phyloP scores from a whole-genome alignment of 2,797 vertebrate species.

The Tinamus major region DNA sequence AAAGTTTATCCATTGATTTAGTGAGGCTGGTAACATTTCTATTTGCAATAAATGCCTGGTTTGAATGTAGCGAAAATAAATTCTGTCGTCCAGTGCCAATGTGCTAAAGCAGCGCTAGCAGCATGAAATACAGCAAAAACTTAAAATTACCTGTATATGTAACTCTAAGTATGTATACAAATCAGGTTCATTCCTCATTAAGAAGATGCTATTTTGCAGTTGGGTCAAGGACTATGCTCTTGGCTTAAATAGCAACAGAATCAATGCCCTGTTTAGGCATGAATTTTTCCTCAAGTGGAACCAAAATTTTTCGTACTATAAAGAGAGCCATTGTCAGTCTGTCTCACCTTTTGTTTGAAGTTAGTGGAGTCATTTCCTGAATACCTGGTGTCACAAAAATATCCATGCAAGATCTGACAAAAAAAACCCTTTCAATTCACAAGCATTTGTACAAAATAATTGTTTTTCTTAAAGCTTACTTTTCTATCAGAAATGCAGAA shows the following conservation, averaged over 20 bases:
- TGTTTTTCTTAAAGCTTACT: background rate
- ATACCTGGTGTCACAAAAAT: background rate
- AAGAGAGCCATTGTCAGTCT: background rate
- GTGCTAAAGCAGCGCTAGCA: background rate
- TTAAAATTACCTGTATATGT: fast-evolving
- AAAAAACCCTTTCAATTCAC: background rate
- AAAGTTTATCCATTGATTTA: background rate
- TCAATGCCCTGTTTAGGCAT: background rate
- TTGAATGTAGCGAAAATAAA: background rate
- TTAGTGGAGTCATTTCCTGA: background rate
- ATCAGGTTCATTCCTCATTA: background rate
- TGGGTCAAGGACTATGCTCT: background rate
- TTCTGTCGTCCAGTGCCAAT: background rate
- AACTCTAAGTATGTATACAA: fast-evolving
- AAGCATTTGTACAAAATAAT: background rate
- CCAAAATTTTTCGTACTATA: background rate
- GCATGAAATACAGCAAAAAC: background rate
- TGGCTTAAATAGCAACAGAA: background rate
- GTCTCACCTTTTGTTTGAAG: background rate
- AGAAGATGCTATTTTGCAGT: background rate
- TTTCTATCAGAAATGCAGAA: background rate
- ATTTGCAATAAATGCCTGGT: background rate
- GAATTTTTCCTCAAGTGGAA: background rate
- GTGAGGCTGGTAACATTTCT: background rate
- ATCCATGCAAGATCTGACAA: background rate